Evolutionary conservation across 35 echinoderm and acorn worm genomes (phyloP).

Genomic region (Ophioderma brevispina): DNA sequence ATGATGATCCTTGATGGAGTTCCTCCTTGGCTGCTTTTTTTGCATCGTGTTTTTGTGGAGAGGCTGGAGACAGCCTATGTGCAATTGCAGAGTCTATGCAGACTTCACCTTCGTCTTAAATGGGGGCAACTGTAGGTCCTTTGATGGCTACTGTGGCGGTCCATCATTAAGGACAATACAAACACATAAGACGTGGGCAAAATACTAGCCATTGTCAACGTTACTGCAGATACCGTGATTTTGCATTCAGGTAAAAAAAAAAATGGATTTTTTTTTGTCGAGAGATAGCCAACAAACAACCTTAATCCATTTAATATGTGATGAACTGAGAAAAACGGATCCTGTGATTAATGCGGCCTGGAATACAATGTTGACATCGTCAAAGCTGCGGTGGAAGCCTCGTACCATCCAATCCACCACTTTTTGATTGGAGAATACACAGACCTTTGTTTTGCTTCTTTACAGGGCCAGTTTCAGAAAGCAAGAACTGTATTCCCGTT

Average conservation of each 20-base stretch:
- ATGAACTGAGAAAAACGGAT: constrained; percentile 14
- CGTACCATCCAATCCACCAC: not conserved
- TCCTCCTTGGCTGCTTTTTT: not conserved
- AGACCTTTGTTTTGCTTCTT: constrained; percentile 41
- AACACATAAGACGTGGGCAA: constrained; percentile 33
- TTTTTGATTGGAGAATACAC: constrained; percentile 62
- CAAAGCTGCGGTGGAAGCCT: not conserved
- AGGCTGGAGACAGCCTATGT: constrained; percentile 24
- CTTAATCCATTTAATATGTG: constrained; percentile 33
- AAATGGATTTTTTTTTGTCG: constrained; percentile 54
- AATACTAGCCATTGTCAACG: constrained; percentile 34
- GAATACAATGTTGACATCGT: constrained; percentile 46
- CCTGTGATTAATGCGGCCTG: constrained; percentile 17
- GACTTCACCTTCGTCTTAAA: constrained; percentile 28
- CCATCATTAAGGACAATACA: constrained; percentile 65
- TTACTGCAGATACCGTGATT: constrained; percentile 28
- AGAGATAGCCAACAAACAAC: constrained; percentile 58
- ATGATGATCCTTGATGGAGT: constrained; percentile 68
- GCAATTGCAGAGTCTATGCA: constrained; percentile 30
- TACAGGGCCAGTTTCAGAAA: not conserved
- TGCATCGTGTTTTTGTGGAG: too few species aligned
- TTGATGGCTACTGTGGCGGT: constrained; percentile 47
- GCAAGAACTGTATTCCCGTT: constrained; percentile 21
- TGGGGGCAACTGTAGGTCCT: constrained; percentile 36
- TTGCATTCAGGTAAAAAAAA: too few species aligned